phyloP scores from a whole-genome alignment of 2,888 invertebrate species.

The Callyntrura guangdongensis region DNA sequence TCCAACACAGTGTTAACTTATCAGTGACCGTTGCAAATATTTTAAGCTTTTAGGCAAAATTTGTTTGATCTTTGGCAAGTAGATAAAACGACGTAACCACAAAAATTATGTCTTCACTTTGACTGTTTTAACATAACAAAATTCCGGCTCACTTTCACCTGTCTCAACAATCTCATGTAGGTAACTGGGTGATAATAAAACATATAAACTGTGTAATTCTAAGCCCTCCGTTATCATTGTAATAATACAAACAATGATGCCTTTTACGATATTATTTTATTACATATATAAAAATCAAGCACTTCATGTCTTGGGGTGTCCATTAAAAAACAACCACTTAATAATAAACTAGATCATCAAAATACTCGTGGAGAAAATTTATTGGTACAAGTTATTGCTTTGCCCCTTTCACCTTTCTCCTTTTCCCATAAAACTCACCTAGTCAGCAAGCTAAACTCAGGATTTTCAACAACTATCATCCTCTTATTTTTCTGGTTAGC shows the following conservation, averaged over 20 bases:
- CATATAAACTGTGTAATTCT: neutral
- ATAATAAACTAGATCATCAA: neutral
- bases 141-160: no score
- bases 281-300: neutral
- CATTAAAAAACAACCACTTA: neutral
- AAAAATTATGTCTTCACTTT: neutral
- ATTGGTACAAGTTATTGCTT: constrained; percentile 25
- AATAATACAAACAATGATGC: neutral
- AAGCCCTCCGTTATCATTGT: neutral
- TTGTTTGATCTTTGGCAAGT: no score
- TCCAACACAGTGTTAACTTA: neutral
- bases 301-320: constrained; percentile 4
- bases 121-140: no score
- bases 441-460: no score
- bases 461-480: neutral
- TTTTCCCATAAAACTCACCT: neutral
- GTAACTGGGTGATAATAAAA: neutral
- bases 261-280: constrained; percentile 23
- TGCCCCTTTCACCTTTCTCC: neutral
- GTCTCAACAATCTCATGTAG: no score
- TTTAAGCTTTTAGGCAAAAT: constrained; percentile 1
- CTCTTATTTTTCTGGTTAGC: neutral
- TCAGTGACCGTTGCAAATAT: neutral
- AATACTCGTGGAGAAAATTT: neutral
- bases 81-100: no score